Conservation (phyloP, 2,888 invertebrate genomes). For the Globia sparganii region DNA sequence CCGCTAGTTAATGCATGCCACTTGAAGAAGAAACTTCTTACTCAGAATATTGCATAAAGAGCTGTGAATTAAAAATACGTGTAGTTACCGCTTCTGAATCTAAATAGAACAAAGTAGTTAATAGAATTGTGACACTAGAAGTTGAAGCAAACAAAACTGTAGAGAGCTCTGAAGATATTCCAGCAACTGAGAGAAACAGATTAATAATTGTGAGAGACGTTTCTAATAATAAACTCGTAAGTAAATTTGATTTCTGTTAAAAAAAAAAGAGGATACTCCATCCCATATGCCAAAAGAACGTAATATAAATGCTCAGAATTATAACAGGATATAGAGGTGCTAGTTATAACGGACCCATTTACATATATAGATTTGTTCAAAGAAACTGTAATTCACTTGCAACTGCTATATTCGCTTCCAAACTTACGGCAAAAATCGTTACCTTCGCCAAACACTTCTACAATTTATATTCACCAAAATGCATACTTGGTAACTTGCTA, state of each 20-base stretch:
- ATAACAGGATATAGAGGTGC: not conserved
- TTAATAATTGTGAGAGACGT: not conserved
- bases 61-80: not conserved
- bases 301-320: conserved; percentile 3
- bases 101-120: conserved; percentile 9
- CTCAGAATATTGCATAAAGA: not conserved
- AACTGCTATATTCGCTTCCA: not conserved
- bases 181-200: not conserved
- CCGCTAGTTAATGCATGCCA: conserved; percentile 1
- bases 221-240: not conserved
- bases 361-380: too few relatives aligned
- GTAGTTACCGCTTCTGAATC: not conserved
- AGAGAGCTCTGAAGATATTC: conserved; percentile 17
- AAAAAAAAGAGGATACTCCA: conserved; percentile 1
- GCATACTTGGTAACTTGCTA: conserved; percentile 36
- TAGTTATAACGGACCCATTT: not conserved
- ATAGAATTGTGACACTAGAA: conserved; percentile 18
- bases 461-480: conserved; percentile 35
- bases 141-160: not conserved
- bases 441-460: not conserved
- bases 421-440: not conserved
- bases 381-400: not conserved
- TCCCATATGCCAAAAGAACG: not conserved
- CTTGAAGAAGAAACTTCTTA: conserved; percentile 1
- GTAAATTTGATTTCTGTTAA: conserved; percentile 5